Evolutionary conservation across 1,140 invertebrate species (phyloP).

Genomic region (Caligus rogercresseyi): DNA sequence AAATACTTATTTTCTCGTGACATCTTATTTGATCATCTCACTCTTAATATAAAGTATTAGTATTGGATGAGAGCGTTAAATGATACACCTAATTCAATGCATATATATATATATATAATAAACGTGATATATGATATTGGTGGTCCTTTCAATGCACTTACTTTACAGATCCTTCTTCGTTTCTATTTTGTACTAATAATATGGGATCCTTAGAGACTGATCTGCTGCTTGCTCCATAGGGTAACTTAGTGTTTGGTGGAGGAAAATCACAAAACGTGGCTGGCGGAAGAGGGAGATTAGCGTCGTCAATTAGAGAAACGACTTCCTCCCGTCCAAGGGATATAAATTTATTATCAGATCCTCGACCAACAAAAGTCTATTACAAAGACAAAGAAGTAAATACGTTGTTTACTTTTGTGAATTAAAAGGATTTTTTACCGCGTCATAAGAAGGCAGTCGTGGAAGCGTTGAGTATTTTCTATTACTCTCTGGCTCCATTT

Average conservation of each 20-base stretch:
- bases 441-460: neutral
- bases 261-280: neutral
- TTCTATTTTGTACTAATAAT: neutral
- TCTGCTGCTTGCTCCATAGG: neutral
- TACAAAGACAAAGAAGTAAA: neutral
- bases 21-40: too few species aligned
- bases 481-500: neutral
- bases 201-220: too few species aligned
- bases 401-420: neutral
- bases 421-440: too few species aligned
- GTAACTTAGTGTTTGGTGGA: neutral
- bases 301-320: neutral
- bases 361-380: neutral
- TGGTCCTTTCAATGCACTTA: too few species aligned
- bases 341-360: neutral
- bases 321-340: neutral
- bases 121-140: too few species aligned
- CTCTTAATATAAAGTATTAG: too few species aligned
- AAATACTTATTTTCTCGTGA: too few species aligned
- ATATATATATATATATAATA: too few species aligned
- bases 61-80: too few species aligned
- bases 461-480: neutral
- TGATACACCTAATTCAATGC: too few species aligned
- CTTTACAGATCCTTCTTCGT: neutral
- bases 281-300: neutral